Conservation (phyloP, 2,888 invertebrate genomes). For the Amphiduros pacificus region DNA sequence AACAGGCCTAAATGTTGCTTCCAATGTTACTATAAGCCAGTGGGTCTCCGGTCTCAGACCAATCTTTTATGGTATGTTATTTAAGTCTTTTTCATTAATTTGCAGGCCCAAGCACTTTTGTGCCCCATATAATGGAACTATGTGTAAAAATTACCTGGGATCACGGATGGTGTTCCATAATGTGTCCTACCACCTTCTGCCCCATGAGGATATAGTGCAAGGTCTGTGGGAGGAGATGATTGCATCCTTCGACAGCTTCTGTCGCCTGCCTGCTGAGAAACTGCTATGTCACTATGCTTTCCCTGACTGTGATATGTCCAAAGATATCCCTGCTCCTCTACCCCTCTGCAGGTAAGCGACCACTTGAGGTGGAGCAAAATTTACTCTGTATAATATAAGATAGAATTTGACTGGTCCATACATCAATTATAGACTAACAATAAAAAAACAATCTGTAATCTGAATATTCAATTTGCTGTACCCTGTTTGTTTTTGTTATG, state of each 20-base stretch:
- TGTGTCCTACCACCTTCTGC: conserved; percentile 7
- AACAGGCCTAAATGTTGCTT: no score
- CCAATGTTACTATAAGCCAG: no score
- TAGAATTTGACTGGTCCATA: no score
- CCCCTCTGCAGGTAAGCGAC: conserved; percentile 16
- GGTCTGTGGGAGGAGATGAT: conserved; percentile 17
- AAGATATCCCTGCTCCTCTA: conserved; percentile 1
- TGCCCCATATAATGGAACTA: conserved; percentile 19
- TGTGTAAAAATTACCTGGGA: conserved; percentile 14
- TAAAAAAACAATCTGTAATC: no score
- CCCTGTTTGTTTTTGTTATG: no score
- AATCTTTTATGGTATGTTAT: no score
- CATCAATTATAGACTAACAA: no score
- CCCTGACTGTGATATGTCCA: conserved; percentile 72
- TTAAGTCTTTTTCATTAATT: background rate
- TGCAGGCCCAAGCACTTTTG: conserved; percentile 19
- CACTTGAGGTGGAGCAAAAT: no score
- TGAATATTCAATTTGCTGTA: no score
- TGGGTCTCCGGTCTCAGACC: no score
- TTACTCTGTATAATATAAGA: no score
- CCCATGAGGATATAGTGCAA: conserved; percentile 10
- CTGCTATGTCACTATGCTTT: conserved; percentile 90
- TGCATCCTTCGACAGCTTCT: conserved; percentile 53
- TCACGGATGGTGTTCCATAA: conserved; percentile 17
- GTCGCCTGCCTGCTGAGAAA: conserved; percentile 84